Evolutionary conservation across 1,140 invertebrate genomes (phyloP), one percentile per base, ranked within the genome.

Genomic region (Drosophila ogumai): DNA sequence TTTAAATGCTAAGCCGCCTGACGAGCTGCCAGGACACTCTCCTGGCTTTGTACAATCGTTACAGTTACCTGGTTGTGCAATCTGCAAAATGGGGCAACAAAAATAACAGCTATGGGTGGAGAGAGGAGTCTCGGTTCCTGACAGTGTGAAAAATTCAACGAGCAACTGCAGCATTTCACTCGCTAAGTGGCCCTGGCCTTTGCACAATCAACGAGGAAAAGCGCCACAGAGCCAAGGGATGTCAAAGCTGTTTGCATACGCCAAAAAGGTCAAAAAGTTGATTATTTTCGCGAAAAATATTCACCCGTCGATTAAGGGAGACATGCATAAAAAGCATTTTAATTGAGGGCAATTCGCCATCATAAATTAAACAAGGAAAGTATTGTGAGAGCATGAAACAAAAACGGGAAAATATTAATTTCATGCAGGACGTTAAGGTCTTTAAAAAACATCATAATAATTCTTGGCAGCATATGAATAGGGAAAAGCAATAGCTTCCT

Each of bases 1-100:
- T 81, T 79, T 88, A 76, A 82, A 73, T 73, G 75, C 59, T 79
- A 88, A 87, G 75, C 82, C 66, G 44, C 32, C 63, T 56, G 75
- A 77, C 75, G 75, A 57, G 56, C 81, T 43, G 25, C 59, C 31
- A 57, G 43, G 41, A 56, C 47, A 32, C 43, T 40, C 17, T 13
- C 6, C 6, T 38, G 49, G 64, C 32, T 55, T 65, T 55, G 49
- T 67, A 54, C 49, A 54, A 4, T 19, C 41, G 34, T 58, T 68
- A 44, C 56, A 43, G 19, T 31, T 19, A 13, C 49, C 58, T 32
- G 54, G 57, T 58, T 75, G 69, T 87, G 79, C 82, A 87, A 63
- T 34, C 25, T 38, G 40, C 32, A 10, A 60, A 65, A 36, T 41
- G 57, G 25, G 47, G 25, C 34, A 72, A 40, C n/a, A 73, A 12